phyloP scores from a whole-genome alignment of 1,140 invertebrate species.

The Neoseiulus cucumeris region DNA sequence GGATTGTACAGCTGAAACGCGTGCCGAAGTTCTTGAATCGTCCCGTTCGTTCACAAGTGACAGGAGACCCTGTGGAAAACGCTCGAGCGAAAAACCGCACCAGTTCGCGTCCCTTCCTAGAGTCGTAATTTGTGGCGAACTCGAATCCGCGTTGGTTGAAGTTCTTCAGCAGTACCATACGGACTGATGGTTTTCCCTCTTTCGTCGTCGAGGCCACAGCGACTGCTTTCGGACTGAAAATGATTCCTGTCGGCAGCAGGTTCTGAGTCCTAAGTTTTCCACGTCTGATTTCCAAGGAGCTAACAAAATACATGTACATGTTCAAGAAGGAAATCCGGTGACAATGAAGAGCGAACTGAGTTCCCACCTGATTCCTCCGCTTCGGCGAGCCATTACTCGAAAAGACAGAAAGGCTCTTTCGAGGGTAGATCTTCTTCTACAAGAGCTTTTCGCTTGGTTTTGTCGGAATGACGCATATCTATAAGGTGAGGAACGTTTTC shows the following conservation, averaged over 20 bases:
- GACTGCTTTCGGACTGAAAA: slow-evolving; percentile 5
- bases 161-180: slow-evolving; percentile 34
- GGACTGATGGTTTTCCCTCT: slow-evolving; percentile 29
- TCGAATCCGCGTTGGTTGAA: slow-evolving; percentile 33
- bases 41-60: no score
- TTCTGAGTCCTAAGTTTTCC: no score
- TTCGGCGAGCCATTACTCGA: slow-evolving; percentile 63
- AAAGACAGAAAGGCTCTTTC: slow-evolving; percentile 59
- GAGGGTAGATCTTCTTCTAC: slow-evolving; percentile 47
- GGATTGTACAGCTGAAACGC: slow-evolving; percentile 61
- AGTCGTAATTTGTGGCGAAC: slow-evolving; percentile 32
- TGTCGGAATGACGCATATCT: slow-evolving; percentile 48
- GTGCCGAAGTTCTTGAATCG: no score
- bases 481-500: not conserved
- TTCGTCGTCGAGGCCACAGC: not conserved
- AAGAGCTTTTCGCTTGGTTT: slow-evolving; percentile 45
- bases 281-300: no score
- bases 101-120: slow-evolving; percentile 31
- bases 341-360: no score
- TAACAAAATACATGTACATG: no score
- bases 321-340: no score
- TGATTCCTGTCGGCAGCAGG: not conserved
- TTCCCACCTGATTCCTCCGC: slow-evolving; percentile 46
- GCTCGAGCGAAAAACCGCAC: no score
- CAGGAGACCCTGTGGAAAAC: no score